Conservation (phyloP, 2,888 invertebrate genomes). For the Pyralis farinalis region DNA sequence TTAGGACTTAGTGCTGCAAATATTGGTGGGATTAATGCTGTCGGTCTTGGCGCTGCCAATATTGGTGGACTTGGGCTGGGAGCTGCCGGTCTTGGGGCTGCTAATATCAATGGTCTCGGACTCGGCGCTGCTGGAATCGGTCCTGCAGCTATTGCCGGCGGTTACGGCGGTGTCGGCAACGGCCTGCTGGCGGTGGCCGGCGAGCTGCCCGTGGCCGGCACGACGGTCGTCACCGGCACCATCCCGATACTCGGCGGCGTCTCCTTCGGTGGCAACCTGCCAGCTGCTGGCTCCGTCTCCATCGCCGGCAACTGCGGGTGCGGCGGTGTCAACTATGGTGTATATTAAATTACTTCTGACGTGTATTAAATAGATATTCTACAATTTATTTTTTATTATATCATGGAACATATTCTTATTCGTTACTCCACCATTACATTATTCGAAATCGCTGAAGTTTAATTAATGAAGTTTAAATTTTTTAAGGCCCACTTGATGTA, state of each 20-base stretch:
- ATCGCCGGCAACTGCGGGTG: conserved; percentile 42
- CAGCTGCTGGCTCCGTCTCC: conserved; percentile 40
- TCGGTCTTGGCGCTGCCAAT: no score
- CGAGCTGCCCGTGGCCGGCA: conserved; percentile 21
- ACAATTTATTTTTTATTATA: no score
- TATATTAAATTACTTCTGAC: no score
- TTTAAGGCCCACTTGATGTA: no score
- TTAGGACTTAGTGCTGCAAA: background rate
- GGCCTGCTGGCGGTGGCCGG: conserved; percentile 6
- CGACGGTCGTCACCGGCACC: conserved; percentile 33
- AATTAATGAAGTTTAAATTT: no score
- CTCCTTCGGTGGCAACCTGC: conserved; percentile 36
- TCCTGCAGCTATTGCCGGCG: conserved; percentile 17
- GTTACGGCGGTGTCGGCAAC: conserved; percentile 14
- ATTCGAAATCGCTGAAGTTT: no score
- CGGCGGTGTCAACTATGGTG: conserved; percentile 22
- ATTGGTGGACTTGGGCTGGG: background rate
- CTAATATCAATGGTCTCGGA: conserved; percentile 3
- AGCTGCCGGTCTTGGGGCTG: conserved; percentile 4
- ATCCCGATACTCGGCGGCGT: conserved; percentile 43
- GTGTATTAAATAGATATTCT: no score
- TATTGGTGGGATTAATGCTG: no score
- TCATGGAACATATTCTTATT: no score
- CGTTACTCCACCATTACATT: no score
- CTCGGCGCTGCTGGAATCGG: conserved; percentile 5